Evolutionary conservation across 2,113 vertebrate species (phyloP), one percentile per base, ranked within the genome.

Genomic region (Panurus biarmicus): DNA sequence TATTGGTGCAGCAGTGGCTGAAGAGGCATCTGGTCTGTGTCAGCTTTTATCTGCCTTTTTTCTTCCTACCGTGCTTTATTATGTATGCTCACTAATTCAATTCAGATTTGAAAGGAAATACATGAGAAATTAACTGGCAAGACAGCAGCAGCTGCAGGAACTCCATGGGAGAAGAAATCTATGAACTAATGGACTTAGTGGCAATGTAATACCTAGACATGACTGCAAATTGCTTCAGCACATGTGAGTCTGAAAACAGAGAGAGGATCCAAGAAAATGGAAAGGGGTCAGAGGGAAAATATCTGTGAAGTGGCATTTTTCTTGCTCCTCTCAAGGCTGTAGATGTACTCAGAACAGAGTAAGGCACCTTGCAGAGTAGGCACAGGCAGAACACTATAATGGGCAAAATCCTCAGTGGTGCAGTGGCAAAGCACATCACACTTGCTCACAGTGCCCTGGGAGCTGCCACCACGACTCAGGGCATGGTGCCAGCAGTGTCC

Each of bases 61-160:
- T 54, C 50, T 80, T 88, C 65, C 88, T 94, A 89, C 89, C 85
- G 84, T 87, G 81, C 47, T 54, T 84, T 53, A 76, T 95, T 96
- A 93, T 5, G 5, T 66, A 48, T 86, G 60, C 90, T 94, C 14
- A 4, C 58, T 94, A 94, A 97, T 96, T 94, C 64, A 91, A 94
- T 94, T 94, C 79, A 87, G 72, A 74, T 95, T 87, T 88, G 80
- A 97, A 95, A 96, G 91, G 76, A 96, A 97, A 89, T 89, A 90
- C 62, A 81, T 60, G 88, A 90, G 85, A 85, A 97, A 96, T 90
- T 90, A 96, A 91, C 77, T 86, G 75, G 71, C 80, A 91, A 72
- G 83, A 65, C 74, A 74, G 4, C 85, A 87, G 75, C 80, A 72
- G 71, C 90, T 89, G 61, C 86, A 88, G 86, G 19, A 94, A 65